Evolutionary conservation across 2,113 vertebrate genomes (phyloP), one percentile per base, ranked within the genome.

Genomic region (Anser cygnoides): DNA sequence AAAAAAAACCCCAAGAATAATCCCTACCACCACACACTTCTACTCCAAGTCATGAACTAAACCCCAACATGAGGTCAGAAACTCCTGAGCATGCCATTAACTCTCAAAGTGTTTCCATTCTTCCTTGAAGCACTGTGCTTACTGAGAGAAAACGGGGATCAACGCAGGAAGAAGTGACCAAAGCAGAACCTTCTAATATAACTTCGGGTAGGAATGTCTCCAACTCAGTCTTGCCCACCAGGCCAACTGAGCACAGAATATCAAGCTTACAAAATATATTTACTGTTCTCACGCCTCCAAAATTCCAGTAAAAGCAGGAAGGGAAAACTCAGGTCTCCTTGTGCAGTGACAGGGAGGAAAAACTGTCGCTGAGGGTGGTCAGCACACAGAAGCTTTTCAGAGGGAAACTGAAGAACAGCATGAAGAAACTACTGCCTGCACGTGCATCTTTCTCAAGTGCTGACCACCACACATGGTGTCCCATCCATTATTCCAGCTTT

Each of bases 331-430:
- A 52, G 12, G 12, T 8, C 39, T 50, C 22, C 35, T 58, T 66
- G 49, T 9, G 31, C 23, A 43, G 43, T 0, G 0, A 85, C 0
- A 72, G 19, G 21, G 35, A 84, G 11, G 65, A 84, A 82, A 9
- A 78, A 52, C 15, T 6, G 39, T 26, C 63, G 52, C 52, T 84
- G 49, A 72, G 19, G 18, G 35, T 49, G 73, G 46, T 31, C 43
- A 63, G 49, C 18, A 72, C 6, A 6, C 26, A 46, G 29, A 61
- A 80, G 31, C 12, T 95, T 44, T 76, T 70, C 6, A 52, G 37
- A 57, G 68, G 22, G 5, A 80, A 90, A 59, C 10, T 22, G 59
- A 84, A 65, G 29, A 70, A 41, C 17, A 84, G 80, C 29, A 70
- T 2, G 28, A 46, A 71, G 52, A 41, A 46, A 33, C 35, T 49